These are phyloP conservation scores for Atractosteus spatula DNA, from an alignment of 2,113 vertebrate genomes.

Conservation along the genomic window DNA sequence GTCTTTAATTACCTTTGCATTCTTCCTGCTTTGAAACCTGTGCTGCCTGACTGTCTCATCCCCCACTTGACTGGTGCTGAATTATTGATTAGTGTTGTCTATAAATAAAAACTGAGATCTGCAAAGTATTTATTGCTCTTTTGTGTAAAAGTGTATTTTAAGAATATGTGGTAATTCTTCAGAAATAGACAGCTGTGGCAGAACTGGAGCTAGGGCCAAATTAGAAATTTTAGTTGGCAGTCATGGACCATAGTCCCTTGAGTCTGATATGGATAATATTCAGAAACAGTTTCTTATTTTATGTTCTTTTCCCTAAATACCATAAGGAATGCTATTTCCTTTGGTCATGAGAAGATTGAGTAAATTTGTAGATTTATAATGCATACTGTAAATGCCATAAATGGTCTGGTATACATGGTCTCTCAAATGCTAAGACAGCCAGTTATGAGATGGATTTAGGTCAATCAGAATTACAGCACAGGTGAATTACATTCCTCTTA, in stretches of 20 bases:
- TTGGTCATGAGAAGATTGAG: too few relatives aligned
- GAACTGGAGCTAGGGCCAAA: neutral
- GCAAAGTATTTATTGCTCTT: constrained; percentile 4
- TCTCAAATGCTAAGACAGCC: too few relatives aligned
- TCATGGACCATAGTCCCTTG: neutral
- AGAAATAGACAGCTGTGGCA: constrained; percentile 5
- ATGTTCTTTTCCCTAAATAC: too few relatives aligned
- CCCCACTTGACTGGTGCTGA: neutral
- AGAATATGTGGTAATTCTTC: constrained; percentile 6
- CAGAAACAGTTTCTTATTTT: neutral
- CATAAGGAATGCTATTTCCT: too few relatives aligned
- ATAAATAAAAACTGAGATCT: constrained; percentile 12
- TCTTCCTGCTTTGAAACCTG: neutral
- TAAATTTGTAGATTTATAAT: too few relatives aligned
- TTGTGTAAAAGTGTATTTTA: constrained; percentile 10
- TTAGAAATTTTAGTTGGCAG: constrained; percentile 7
- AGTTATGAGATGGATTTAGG: too few relatives aligned
- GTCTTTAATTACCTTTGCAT: neutral
- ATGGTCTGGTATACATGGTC: too few relatives aligned
- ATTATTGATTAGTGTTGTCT: constrained; percentile 11
- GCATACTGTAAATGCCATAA: too few relatives aligned
- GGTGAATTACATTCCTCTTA: too few relatives aligned
- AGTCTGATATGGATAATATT: neutral
- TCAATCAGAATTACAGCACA: too few relatives aligned
- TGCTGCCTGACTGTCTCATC: neutral